These are phyloP conservation scores for Aromia moschata DNA, from an alignment of 2,888 invertebrate species.

Conservation along the genomic window DNA sequence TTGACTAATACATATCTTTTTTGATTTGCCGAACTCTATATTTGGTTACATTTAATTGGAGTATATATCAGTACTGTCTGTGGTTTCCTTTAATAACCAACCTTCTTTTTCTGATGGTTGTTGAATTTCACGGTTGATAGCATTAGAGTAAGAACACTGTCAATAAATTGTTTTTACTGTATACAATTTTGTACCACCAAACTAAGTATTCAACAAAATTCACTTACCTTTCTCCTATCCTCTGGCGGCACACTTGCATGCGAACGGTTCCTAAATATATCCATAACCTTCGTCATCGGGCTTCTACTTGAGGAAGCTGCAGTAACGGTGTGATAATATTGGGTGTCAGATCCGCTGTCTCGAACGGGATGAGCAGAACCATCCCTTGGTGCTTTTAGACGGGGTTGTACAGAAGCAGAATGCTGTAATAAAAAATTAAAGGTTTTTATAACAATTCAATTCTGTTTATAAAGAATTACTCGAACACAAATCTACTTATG, in stretches of 20 bases:
- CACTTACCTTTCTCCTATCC: conserved; percentile 74
- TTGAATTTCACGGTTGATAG: neutral
- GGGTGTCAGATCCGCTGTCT: conserved; percentile 66
- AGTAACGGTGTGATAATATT: conserved; percentile 80
- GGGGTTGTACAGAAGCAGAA: conserved; percentile 35
- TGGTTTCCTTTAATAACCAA: too few relatives aligned
- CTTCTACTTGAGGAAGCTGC: conserved; percentile 72
- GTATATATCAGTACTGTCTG: too few relatives aligned
- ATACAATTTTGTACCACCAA: neutral
- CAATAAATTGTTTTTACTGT: neutral
- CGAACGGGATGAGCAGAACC: conserved; percentile 76
- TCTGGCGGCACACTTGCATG: conserved; percentile 76
- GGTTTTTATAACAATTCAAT: too few relatives aligned
- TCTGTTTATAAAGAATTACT: too few relatives aligned
- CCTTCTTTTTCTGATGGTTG: too few relatives aligned
- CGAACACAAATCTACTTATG: too few relatives aligned
- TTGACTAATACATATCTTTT: too few relatives aligned
- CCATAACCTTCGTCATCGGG: conserved; percentile 92
- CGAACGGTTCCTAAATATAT: conserved; percentile 84
- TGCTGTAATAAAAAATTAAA: conserved; percentile 25
- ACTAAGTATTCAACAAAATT: neutral
- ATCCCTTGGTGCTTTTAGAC: conserved; percentile 66
- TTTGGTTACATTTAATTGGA: too few relatives aligned
- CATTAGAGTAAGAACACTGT: neutral
- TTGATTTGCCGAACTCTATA: too few relatives aligned